A percentile compares a stretch with the other conserved stretches of the same genome.
Evolutionary conservation across 1,140 invertebrate genomes (phyloP).

Genomic region (Drosophila miranda): DNA sequence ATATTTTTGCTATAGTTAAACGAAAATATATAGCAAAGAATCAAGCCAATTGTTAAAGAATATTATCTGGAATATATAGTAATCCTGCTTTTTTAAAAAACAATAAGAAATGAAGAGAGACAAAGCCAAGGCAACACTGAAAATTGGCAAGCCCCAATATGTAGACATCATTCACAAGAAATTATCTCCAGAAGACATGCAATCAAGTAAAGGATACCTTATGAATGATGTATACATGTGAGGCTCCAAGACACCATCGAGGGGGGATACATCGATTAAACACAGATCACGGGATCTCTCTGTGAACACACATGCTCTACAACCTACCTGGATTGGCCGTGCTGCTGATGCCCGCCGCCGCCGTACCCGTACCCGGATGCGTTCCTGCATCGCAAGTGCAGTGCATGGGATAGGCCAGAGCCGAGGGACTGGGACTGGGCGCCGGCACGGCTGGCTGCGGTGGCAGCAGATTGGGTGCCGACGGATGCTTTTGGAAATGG

Average conservation of each 20-base stretch:
- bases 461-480: constrained; percentile 74
- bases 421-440: constrained; percentile 79
- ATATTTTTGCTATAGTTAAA: not conserved
- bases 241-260: constrained; percentile 22
- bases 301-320: constrained; percentile 78
- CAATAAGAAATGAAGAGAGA: not conserved
- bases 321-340: constrained; percentile 82
- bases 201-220: not conserved
- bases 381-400: constrained; percentile 76
- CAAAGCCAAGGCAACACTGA: constrained; percentile 23
- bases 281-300: not conserved
- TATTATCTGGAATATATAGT: no score
- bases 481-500: constrained; percentile 81
- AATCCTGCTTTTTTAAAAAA: not conserved
- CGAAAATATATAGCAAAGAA: not conserved
- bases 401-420: constrained; percentile 77
- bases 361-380: constrained; percentile 45
- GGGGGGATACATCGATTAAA: constrained; percentile 32
- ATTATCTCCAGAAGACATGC: constrained; percentile 12
- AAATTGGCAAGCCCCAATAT: constrained; percentile 8
- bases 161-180: constrained; percentile 39
- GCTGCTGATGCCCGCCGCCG: constrained; percentile 50
- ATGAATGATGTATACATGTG: constrained; percentile 34
- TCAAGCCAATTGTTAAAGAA: not conserved
- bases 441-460: constrained; percentile 64